Evolutionary conservation across 2,888 invertebrate genomes (phyloP), one percentile per base, ranked within the genome.

Genomic region (Acronicta alni): DNA sequence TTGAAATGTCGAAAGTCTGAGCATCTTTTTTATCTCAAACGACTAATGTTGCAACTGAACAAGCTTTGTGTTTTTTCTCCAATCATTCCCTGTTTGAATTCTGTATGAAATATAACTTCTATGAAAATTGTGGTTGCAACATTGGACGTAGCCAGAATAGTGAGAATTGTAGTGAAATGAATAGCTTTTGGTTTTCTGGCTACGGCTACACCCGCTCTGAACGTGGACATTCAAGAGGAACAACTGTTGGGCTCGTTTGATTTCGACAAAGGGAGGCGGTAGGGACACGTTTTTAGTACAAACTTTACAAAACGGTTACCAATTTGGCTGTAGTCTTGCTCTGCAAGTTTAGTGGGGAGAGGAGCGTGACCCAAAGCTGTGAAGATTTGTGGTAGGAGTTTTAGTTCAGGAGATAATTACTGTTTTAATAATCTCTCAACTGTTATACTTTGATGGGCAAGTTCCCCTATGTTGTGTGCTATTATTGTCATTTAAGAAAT

Each of bases 241-340:
- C 35, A 42, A 48, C 57, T 39, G 41, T 45, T 57, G 54, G 72
- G 61, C 57, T 72, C 62, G 66, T 72, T 62, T 65, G 42, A 68
- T 68, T 77, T 75, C 65, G 73, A 80, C 75, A 65, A 73, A 80
- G 87, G 89, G 87, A 86, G 89, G 89, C 81, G 90, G 87, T 88
- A 85, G 81, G 82, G 84, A 80, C 84, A 69, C 75, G 77, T 80
- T 76, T 67, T 81, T 87, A 87, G 87, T 87, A 87, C 87, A 87
- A 86, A 86, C 75, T 77, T 77, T 75, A 77, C 66, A 67, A 72
- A 73, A 71, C 64, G 48, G 77, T 77, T 77, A 77, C 90, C 87
- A 82, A 84, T 86, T 85, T 82, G 90, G 88, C 89, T 90, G 87
- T 90, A 89, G 87, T 79, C 66, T 77, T 79, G 67, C 67, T 76